Percentiles rank a stretch among this genome's conserved stretches.
phyloP scores from a whole-genome alignment of 1,140 invertebrate species.

The Micrasema longulum region DNA sequence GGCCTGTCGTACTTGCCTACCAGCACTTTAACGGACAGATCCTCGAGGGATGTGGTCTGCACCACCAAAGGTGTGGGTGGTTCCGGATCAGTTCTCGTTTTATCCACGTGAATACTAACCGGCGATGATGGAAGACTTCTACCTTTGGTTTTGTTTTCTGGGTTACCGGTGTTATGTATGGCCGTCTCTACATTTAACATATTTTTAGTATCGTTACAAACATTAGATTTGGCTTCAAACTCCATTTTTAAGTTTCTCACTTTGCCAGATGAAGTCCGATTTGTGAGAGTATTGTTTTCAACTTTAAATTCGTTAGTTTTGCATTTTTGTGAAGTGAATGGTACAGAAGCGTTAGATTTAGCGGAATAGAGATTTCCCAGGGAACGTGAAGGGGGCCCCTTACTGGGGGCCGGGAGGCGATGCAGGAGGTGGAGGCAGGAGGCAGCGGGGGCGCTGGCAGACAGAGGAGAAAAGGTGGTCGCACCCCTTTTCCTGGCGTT shows the following conservation, averaged over 20 bases:
- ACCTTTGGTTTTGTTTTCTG: slow-evolving; percentile 52
- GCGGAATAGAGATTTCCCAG: slow-evolving; percentile 45
- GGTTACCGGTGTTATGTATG: slow-evolving; percentile 42
- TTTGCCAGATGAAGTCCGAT: slow-evolving; percentile 69
- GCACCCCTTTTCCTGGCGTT: slow-evolving; percentile 54
- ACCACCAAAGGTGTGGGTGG: slow-evolving; percentile 53
- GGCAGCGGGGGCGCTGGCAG: slow-evolving; percentile 73
- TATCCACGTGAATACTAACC: slow-evolving; percentile 65
- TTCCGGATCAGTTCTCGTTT: slow-evolving; percentile 45
- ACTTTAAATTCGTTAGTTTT: slow-evolving; percentile 54
- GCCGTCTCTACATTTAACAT: slow-evolving; percentile 44
- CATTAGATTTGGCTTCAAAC: slow-evolving; percentile 82
- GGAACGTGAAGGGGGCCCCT: slow-evolving; percentile 33
- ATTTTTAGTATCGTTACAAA: slow-evolving; percentile 53
- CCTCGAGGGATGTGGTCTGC: slow-evolving; percentile 65
- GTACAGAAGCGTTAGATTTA: slow-evolving; percentile 8
- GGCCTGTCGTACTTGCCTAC: slow-evolving; percentile 76
- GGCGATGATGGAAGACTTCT: slow-evolving; percentile 72
- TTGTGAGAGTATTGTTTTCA: slow-evolving; percentile 44
- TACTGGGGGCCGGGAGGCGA: slow-evolving; percentile 39
- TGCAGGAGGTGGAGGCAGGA: slow-evolving; percentile 65
- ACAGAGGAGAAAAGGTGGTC: slow-evolving; percentile 65
- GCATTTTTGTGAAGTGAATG: slow-evolving; percentile 33
- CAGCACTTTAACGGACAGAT: slow-evolving; percentile 79
- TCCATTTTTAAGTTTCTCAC: slow-evolving; percentile 88